Evolutionary conservation across 2,797 vertebrate genomes (phyloP).

Genomic region (Dicrostonyx torquatus): DNA sequence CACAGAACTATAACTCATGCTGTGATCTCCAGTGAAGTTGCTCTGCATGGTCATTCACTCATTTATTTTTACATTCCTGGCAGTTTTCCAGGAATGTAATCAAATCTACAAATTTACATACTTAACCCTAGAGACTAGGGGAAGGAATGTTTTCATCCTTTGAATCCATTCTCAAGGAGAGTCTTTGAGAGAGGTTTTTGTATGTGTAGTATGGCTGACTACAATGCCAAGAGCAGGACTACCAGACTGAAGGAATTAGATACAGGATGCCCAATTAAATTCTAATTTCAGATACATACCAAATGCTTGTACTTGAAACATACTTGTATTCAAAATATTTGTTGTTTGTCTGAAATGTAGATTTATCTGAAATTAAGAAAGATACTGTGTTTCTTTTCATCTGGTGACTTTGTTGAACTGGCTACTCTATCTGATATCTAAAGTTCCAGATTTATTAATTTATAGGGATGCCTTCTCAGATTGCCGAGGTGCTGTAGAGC

Average conservation of each 20-base stretch:
- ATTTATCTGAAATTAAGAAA: slow-evolving; percentile 48
- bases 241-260: slow-evolving; percentile 32
- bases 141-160: not conserved
- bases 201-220: not conserved
- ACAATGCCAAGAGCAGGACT: not conserved
- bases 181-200: not conserved
- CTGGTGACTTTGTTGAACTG: not conserved
- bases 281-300: slow-evolving; percentile 49
- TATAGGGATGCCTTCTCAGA: not conserved
- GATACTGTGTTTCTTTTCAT: not conserved
- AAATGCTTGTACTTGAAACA: not conserved
- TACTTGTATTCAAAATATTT: not conserved
- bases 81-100: slow-evolving; percentile 54
- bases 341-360: slow-evolving; percentile 5
- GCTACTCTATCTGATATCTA: slow-evolving; percentile 18
- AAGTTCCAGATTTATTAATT: slow-evolving; percentile 26
- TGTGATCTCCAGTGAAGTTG: not conserved
- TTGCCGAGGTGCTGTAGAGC: not conserved
- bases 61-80: not conserved
- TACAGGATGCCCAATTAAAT: not conserved
- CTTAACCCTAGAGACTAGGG: not conserved
- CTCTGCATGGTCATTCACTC: not conserved
- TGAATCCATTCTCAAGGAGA: slow-evolving; percentile 17
- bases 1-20: not conserved
- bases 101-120: not conserved